Base-by-base conservation (phyloP, 2,113 vertebrate genomes). In the Muscicapa adusta region DNA sequence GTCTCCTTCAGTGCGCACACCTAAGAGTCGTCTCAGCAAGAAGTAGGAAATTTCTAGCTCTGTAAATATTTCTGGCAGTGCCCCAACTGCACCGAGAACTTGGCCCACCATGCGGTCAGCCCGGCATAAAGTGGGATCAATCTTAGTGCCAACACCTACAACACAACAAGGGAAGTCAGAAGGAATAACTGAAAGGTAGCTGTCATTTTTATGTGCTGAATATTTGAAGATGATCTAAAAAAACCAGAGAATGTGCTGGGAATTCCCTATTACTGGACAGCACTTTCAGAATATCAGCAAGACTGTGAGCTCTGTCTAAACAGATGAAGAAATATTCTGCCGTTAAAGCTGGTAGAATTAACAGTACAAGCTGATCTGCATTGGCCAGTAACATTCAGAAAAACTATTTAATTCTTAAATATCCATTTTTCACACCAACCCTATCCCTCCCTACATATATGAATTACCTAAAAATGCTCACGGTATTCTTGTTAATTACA, bases 31-130 rank as follows among this genome's bases (percentile, higher is more conserved):
- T 86, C 99, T 97, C 61, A 99, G 98, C 91, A 99, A 96, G 97
- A 99, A 99, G 94, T 99, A 99, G 67, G 99, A 99, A 89, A 99
- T 99, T 97, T 99, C 99, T 54, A 99, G 97, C 97, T 99, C 99
- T 12, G 99, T 99, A 96, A 99, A 99, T 96, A 99, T 99, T 97
- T 99, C 99, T 8, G 99, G 99, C 89, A 99, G 97, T 33, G 99
- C 99, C 57, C 98, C 99, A 36, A 99, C 99, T 7, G 99, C 99
- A 6, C 99, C 99, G 34, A 99, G 98, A 50, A 99, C 99, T 86
- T 99, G 99, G 15, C 99, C 99, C 33, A 99, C 99, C 99, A 99
- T 99, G 93, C 99, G 98, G 95, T 99, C 99, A 24, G 99, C 99
- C 36, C 99, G 98, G 97, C 99, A 99, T 94, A 99, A 96, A 10